phyloP scores from a whole-genome alignment of 2,113 vertebrate genomes.

The Parus major region DNA sequence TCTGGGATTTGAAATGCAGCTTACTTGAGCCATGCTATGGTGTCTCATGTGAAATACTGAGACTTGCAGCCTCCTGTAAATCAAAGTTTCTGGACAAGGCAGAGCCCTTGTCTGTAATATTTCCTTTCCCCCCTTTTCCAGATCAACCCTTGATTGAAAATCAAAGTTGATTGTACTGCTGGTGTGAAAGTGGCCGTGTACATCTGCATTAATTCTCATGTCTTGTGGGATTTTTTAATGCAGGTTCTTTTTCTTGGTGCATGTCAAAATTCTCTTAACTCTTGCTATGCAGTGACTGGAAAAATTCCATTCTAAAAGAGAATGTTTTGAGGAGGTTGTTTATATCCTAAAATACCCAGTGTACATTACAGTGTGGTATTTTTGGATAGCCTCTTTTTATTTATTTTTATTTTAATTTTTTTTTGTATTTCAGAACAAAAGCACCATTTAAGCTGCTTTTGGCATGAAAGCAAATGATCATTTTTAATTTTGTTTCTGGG shows the following conservation, averaged over 20 bases:
- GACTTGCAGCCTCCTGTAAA: background rate
- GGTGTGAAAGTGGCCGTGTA: slow-evolving; percentile 11
- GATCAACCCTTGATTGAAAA: slow-evolving; percentile 59
- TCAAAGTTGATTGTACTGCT: slow-evolving; percentile 46
- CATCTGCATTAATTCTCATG: slow-evolving; percentile 32
- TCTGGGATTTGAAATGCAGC: slow-evolving; percentile 21
- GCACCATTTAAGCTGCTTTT: background rate
- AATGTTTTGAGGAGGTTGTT: background rate
- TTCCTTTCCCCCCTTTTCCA: background rate
- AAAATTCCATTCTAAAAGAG: background rate
- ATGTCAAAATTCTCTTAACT: background rate
- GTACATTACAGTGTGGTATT: background rate
- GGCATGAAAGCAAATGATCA: background rate
- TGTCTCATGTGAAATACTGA: background rate
- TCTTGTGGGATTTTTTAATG: background rate
- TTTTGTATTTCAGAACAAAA: background rate
- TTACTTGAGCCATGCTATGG: background rate
- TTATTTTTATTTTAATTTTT: background rate
- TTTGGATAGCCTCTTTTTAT: background rate
- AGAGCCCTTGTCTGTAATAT: background rate
- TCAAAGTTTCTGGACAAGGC: background rate
- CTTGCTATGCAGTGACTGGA: slow-evolving; percentile 10
- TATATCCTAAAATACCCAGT: background rate
- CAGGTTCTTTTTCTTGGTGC: background rate
- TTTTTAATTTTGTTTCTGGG: background rate